Percentiles rank a stretch among this genome's conserved stretches.
These are phyloP conservation scores for Anoplolepis gracilipes DNA, from an alignment of 1,140 invertebrate genomes.

Conservation along the genomic window DNA sequence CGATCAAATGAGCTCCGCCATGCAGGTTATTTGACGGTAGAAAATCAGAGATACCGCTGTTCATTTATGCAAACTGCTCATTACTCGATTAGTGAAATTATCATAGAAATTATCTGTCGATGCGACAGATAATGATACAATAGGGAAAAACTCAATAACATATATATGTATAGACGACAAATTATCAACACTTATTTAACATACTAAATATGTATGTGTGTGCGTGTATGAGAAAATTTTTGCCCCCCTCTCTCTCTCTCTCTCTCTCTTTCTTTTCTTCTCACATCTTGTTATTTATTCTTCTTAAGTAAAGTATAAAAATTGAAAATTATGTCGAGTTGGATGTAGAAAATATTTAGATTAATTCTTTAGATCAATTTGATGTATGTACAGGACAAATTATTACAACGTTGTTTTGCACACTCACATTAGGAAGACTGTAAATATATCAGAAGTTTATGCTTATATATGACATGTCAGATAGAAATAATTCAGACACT, in stretches of 20 bases:
- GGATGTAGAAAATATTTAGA: too few species aligned
- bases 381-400: too few species aligned
- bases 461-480: not conserved
- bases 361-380: too few species aligned
- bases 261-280: not conserved
- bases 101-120: conserved; percentile 41
- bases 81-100: conserved; percentile 55
- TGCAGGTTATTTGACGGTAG: conserved; percentile 6
- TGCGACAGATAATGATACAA: conserved; percentile 40
- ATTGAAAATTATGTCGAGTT: too few species aligned
- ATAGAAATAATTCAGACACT: not conserved
- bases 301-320: too few species aligned
- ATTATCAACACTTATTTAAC: conserved; percentile 41
- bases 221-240: too few species aligned
- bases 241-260: too few species aligned
- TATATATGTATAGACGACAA: not conserved
- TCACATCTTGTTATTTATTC: conserved; percentile 19
- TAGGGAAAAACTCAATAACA: conserved; percentile 41
- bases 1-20: conserved; percentile 21
- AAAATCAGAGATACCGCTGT: conserved; percentile 47
- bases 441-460: not conserved
- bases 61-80: conserved; percentile 59
- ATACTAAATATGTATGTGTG: not conserved
- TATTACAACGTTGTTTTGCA: not conserved
- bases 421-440: not conserved